Base-by-base conservation (phyloP, 2,797 vertebrate genomes). In the Labeo calbasu region DNA sequence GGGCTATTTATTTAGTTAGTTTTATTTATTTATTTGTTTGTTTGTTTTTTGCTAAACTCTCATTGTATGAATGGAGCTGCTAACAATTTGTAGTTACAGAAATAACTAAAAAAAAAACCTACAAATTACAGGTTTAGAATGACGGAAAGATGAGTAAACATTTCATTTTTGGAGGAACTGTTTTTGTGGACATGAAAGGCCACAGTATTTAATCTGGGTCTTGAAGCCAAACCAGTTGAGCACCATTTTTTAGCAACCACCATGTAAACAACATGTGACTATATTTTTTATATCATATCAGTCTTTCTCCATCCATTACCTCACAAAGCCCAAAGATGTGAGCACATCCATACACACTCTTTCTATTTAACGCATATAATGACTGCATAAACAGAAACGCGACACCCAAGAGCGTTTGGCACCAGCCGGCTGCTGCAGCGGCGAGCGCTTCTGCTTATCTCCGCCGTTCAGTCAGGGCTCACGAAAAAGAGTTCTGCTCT, bases 401-500 rank as follows among this genome's bases (percentile, higher is more conserved):
- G 71, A 61, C 82, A 77, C n/a, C 48, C 57, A 83, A 72, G 80
- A 82, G 40, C 55, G 70, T 87, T 81, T 69, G 32, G 77, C 72
- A 70, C 65, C 55, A 70, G 70, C 25, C 43, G 43, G 40, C 78
- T 91, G 90, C 86, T 88, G 92, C 91, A 91, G 93, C 90, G 91
- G 93, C 90, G 90, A 90, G 90, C 89, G 93, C 90, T 92, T 87
- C 88, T 91, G 92, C 92, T 95, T 95, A 95, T 95, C 93, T 94
- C 84, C 88, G 92, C 91, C 88, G 92, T 93, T 94, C 94, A 94
- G 92, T 94, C 91, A 90, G 92, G 88, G 92, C 92, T 90, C 93
- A 90, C 92, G 93, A 93, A 94, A 94, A 94, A 95, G 91, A 94
- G 92, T 93, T 92, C 92, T 94, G 92, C 92, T 93, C 93, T 93